These are phyloP conservation scores for Carpatolechia fugitivella DNA, from an alignment of 2,888 invertebrate species.

Conservation along the genomic window DNA sequence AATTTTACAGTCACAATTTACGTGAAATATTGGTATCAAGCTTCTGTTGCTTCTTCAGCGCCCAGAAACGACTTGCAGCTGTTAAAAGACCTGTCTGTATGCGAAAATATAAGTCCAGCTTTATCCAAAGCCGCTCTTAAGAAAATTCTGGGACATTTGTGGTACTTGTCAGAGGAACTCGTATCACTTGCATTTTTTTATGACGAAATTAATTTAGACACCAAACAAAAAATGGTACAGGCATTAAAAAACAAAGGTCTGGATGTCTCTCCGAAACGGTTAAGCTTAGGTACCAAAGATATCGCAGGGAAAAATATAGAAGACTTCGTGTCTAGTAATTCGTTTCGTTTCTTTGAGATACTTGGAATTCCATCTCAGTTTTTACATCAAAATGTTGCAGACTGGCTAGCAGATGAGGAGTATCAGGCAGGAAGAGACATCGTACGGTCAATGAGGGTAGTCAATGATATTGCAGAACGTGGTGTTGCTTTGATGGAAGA, in stretches of 20 bases:
- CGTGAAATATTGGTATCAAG: constrained; percentile 19
- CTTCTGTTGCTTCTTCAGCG: constrained; percentile 13
- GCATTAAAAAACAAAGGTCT: constrained; percentile 1
- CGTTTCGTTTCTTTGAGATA: constrained; percentile 9
- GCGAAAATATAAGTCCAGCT: background rate
- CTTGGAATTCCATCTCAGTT: constrained; percentile 6
- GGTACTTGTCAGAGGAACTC: constrained; percentile 13
- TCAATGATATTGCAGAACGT: constrained; percentile 23
- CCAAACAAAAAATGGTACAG: constrained; percentile 5
- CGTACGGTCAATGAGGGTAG: constrained; percentile 18
- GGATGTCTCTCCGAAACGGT: background rate
- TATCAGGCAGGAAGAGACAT: constrained; percentile 19
- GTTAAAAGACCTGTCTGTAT: background rate
- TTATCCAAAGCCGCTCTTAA: background rate
- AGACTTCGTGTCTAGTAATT: constrained; percentile 14
- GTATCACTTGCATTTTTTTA: constrained; percentile 7
- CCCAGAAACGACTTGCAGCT: constrained; percentile 18
- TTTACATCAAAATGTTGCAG: background rate
- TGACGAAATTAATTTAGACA: background rate
- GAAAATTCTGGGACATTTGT: background rate
- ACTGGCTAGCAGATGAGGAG: constrained; percentile 14
- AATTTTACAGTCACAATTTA: constrained; percentile 16
- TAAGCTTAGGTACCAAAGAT: background rate
- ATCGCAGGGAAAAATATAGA: constrained; percentile 11
- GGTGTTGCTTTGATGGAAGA: constrained; percentile 24